These are phyloP conservation scores for Phalloptychus januarius DNA, from an alignment of 2,797 vertebrate species.

Conservation along the genomic window DNA sequence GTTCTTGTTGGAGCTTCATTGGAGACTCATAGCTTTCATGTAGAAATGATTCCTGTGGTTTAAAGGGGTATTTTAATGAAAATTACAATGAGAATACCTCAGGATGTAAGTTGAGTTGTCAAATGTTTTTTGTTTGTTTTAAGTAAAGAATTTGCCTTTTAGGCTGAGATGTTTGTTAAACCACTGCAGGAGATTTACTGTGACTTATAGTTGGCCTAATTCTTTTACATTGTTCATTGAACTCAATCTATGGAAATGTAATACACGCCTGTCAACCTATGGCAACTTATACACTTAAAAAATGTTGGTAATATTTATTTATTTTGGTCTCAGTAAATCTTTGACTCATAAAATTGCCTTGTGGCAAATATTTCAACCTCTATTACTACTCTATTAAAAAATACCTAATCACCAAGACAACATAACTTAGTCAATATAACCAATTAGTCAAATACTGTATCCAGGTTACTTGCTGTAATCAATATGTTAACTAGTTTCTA, in stretches of 20 bases:
- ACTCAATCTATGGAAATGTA: background rate
- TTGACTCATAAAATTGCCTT: background rate
- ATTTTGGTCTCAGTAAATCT: background rate
- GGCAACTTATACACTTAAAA: background rate
- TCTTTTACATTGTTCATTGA: background rate
- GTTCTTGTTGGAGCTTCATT: background rate
- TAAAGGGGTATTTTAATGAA: background rate
- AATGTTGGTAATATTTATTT: background rate
- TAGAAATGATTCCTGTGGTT: background rate
- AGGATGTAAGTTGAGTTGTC: background rate
- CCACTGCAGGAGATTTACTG: background rate
- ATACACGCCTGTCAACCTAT: background rate
- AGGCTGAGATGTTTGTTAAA: background rate
- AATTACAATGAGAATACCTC: background rate
- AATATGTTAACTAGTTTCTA: background rate
- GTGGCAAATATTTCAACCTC: background rate
- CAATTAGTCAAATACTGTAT: constrained; percentile 1
- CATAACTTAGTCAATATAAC: background rate
- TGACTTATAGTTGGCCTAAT: background rate
- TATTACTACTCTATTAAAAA: background rate
- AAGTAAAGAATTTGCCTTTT: background rate
- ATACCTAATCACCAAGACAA: background rate
- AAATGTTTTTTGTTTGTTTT: background rate
- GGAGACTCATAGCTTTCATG: background rate
- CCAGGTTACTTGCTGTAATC: background rate